A percentile compares a stretch with the other conserved stretches of the same genome.
phyloP scores from a whole-genome alignment of 2,888 invertebrate species.

The Clepsis dumicolana region DNA sequence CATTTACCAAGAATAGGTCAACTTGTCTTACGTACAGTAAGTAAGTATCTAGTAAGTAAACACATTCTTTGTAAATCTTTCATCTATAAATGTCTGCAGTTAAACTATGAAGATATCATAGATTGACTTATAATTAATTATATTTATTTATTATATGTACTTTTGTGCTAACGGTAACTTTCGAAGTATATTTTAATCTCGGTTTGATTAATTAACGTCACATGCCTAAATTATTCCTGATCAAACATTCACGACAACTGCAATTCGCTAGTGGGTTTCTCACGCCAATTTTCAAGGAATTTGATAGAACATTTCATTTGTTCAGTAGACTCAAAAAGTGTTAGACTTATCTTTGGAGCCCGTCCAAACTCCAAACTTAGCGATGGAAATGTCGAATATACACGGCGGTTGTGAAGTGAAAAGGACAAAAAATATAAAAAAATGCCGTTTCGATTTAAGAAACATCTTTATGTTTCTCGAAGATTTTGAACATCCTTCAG shows the following conservation, averaged over 20 bases:
- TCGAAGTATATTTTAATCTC: no score
- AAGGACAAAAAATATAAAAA: conserved; percentile 6
- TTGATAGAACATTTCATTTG: conserved; percentile 26
- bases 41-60: no score
- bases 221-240: conserved; percentile 49
- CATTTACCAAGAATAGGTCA: no score
- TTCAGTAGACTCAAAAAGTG: conserved; percentile 6
- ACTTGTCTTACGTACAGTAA: no score
- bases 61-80: no score
- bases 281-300: conserved; percentile 53
- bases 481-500: conserved; percentile 61
- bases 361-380: conserved; percentile 10
- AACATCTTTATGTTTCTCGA: conserved; percentile 55
- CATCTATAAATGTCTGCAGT: no score
- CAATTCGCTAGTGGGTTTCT: conserved; percentile 55
- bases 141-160: no score
- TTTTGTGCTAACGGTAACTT: no score
- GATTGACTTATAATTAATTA: no score
- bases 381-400: conserved; percentile 7
- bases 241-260: conserved; percentile 58
- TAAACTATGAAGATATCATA: no score
- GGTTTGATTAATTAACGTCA: conserved; percentile 30
- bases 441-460: conserved; percentile 6
- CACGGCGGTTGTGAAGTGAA: not conserved
- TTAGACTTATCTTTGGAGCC: conserved; percentile 17